A percentile compares a stretch with the other conserved stretches of the same genome.
These are phyloP conservation scores for Ephestia elutella DNA, from an alignment of 1,140 invertebrate genomes.

Conservation along the genomic window DNA sequence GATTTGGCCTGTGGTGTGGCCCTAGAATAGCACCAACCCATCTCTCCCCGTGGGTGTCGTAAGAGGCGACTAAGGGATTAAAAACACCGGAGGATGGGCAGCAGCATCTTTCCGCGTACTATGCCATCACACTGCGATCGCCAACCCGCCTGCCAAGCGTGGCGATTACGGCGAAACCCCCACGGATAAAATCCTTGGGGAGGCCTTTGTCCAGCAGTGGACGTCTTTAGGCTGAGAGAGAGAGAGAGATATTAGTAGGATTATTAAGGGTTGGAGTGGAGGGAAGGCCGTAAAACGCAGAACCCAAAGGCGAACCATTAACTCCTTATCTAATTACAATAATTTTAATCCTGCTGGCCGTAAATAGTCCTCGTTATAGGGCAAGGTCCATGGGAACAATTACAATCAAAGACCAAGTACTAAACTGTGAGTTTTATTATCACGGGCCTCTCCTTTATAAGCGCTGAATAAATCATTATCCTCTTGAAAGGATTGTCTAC, in stretches of 20 bases:
- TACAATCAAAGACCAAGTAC: background rate
- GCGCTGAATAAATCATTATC: background rate
- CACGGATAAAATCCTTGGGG: too few species aligned
- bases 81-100: too few species aligned
- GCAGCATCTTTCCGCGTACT: too few species aligned
- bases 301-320: background rate
- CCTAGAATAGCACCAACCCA: too few species aligned
- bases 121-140: too few species aligned
- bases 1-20: too few species aligned
- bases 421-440: background rate
- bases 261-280: background rate
- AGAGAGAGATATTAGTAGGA: background rate
- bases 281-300: background rate
- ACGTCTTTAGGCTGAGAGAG: too few species aligned
- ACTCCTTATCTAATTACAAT: conserved; percentile 5
- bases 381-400: background rate
- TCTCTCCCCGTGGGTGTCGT: too few species aligned
- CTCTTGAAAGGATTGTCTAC: background rate
- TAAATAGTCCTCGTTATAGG: conserved; percentile 1
- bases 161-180: too few species aligned
- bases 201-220: too few species aligned
- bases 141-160: too few species aligned
- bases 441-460: background rate
- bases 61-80: too few species aligned
- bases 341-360: background rate